Evolutionary conservation across 2,888 invertebrate genomes (phyloP).

Genomic region (Melinaea menophilus): DNA sequence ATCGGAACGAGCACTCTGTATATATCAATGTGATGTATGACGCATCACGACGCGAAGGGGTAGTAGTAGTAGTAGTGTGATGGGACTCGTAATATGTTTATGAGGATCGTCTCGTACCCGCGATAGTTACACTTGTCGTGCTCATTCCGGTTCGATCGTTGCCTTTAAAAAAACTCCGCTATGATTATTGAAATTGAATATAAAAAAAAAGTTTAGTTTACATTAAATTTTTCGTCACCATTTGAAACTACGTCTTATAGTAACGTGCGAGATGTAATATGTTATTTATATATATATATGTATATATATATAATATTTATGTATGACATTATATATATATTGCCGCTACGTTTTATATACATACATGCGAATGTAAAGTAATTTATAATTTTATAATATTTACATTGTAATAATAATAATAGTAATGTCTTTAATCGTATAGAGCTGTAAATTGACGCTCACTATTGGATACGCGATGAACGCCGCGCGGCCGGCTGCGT

Average conservation of each 20-base stretch:
- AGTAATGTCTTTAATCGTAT: constrained; percentile 14
- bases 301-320: constrained; percentile 6
- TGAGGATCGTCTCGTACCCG: too few relatives aligned
- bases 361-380: constrained; percentile 25
- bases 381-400: constrained; percentile 23
- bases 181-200: constrained; percentile 22
- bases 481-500: constrained; percentile 16
- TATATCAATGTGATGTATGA: too few relatives aligned
- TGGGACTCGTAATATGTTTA: too few relatives aligned
- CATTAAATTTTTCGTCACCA: neutral
- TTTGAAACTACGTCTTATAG: neutral
- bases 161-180: constrained; percentile 16
- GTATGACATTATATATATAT: constrained; percentile 12
- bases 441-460: constrained; percentile 28
- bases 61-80: too few relatives aligned
- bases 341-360: constrained; percentile 12
- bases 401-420: neutral
- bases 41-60: too few relatives aligned
- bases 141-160: constrained; percentile 10
- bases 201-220: constrained; percentile 2
- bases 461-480: constrained; percentile 18
- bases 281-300: constrained; percentile 13
- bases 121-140: neutral
- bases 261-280: constrained; percentile 8
- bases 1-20: constrained; percentile 2